These are phyloP conservation scores for Netelia inedita DNA, from an alignment of 2,888 invertebrate genomes.

Conservation along the genomic window DNA sequence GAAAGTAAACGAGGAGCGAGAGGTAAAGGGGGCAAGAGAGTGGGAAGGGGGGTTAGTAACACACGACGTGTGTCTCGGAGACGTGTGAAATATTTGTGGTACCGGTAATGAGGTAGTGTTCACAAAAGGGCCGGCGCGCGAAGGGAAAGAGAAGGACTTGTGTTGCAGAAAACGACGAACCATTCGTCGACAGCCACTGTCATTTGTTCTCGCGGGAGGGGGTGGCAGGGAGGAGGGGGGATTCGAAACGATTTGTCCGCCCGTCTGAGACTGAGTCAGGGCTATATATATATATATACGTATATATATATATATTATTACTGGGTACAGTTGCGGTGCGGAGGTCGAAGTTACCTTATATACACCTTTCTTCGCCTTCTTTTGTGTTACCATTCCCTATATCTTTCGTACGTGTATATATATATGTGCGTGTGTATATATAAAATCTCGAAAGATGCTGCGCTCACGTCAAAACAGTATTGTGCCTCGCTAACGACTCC, in stretches of 20 bases:
- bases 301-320: slow-evolving; percentile 19
- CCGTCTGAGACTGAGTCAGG: slow-evolving; percentile 71
- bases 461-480: slow-evolving; percentile 82
- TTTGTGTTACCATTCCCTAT: slow-evolving; percentile 59
- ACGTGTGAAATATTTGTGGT: slow-evolving; percentile 82
- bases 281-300: slow-evolving; percentile 25
- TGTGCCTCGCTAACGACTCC: slow-evolving; percentile 80
- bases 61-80: slow-evolving; percentile 52
- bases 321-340: slow-evolving; percentile 37
- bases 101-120: slow-evolving; percentile 81
- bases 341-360: slow-evolving; percentile 53
- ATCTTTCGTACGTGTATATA: slow-evolving; percentile 30
- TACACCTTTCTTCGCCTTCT: slow-evolving; percentile 57
- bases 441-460: slow-evolving; percentile 71
- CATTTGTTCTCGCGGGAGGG: slow-evolving; percentile 81
- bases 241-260: slow-evolving; percentile 83
- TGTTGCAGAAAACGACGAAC: slow-evolving; percentile 50
- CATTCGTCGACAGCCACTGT: slow-evolving; percentile 77
- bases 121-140: slow-evolving; percentile 80
- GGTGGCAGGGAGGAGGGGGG: slow-evolving; percentile 25
- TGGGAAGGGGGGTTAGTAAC: slow-evolving; percentile 19
- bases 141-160: slow-evolving; percentile 59
- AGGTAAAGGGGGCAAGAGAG: slow-evolving; percentile 14
- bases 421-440: neutral
- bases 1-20: neutral